phyloP scores from a whole-genome alignment of 2,888 invertebrate genomes.

The Orthosia incerta region DNA sequence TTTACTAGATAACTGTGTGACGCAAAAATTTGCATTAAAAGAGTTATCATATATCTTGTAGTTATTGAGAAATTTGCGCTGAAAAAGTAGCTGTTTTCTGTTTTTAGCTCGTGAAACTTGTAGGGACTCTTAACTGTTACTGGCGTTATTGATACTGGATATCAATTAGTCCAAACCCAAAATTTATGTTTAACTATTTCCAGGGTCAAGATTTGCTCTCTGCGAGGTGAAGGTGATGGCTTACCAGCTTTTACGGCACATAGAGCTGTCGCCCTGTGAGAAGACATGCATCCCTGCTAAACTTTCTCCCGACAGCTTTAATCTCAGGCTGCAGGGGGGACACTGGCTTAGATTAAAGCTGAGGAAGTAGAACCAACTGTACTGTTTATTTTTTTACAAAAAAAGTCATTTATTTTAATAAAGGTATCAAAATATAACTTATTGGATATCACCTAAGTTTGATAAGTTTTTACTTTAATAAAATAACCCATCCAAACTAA shows the following conservation, averaged over 20 bases:
- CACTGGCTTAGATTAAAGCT: constrained; percentile 74
- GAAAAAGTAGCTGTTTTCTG: too few species aligned
- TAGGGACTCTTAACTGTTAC: too few species aligned
- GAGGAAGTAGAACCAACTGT: constrained; percentile 20
- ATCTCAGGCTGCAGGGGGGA: constrained; percentile 74
- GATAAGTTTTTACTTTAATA: too few species aligned
- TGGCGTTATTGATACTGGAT: too few species aligned
- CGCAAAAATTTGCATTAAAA: too few species aligned
- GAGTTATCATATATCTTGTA: too few species aligned
- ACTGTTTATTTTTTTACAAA: neutral
- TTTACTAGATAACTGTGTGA: too few species aligned
- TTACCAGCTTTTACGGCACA: constrained; percentile 77
- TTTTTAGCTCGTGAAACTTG: too few species aligned
- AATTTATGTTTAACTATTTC: neutral
- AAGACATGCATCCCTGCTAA: constrained; percentile 74
- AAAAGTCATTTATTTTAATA: neutral
- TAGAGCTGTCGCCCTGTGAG: constrained; percentile 75
- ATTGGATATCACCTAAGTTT: too few species aligned
- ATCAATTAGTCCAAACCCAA: too few species aligned
- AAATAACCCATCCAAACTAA: too few species aligned
- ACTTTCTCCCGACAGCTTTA: constrained; percentile 69
- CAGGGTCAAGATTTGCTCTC: constrained; percentile 81
- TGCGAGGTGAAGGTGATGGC: constrained; percentile 81
- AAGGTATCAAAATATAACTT: neutral
- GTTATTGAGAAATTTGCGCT: too few species aligned